A percentile compares a stretch with the other conserved stretches of the same genome.
These are phyloP conservation scores for Pseudococcus longispinus DNA, from an alignment of 2,888 invertebrate species.

Conservation along the genomic window DNA sequence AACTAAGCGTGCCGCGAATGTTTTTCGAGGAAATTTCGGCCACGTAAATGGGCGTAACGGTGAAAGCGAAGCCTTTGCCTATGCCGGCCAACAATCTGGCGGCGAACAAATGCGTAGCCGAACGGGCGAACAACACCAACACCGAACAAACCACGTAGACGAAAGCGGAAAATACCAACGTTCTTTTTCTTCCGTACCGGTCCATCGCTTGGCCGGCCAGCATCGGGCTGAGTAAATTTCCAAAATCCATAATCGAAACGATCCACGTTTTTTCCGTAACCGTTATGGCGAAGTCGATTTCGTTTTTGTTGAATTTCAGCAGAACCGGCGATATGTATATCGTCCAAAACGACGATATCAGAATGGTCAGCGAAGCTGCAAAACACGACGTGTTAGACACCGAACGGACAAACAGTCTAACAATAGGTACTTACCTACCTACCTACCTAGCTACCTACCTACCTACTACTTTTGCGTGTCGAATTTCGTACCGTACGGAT, in stretches of 20 bases:
- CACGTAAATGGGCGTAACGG: conserved; percentile 60
- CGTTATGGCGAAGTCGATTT: conserved; percentile 57
- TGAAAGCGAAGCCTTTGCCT: conserved; percentile 61
- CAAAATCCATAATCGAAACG: conserved; percentile 61
- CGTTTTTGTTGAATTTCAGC: conserved; percentile 57
- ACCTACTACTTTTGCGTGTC: no score
- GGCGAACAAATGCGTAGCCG: conserved; percentile 59
- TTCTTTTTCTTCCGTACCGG: conserved; percentile 59
- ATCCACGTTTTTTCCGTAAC: conserved; percentile 59
- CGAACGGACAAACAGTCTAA: no score
- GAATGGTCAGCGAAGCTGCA: conserved; percentile 59
- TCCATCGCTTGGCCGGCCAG: conserved; percentile 60
- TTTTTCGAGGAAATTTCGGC: conserved; percentile 60
- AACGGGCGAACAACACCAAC: conserved; percentile 61
- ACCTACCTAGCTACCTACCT: no score
- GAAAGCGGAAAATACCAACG: conserved; percentile 61
- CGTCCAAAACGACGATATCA: conserved; percentile 60
- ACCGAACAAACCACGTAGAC: conserved; percentile 63
- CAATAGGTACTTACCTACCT: no score
- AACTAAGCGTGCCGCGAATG: conserved; percentile 60
- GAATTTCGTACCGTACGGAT: no score
- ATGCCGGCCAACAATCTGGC: conserved; percentile 60
- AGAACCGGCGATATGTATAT: conserved; percentile 60
- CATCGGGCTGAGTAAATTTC: conserved; percentile 60
- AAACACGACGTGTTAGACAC: no score